Conservation (phyloP, 2,888 invertebrate genomes). For the Polymixis flavicincta region DNA sequence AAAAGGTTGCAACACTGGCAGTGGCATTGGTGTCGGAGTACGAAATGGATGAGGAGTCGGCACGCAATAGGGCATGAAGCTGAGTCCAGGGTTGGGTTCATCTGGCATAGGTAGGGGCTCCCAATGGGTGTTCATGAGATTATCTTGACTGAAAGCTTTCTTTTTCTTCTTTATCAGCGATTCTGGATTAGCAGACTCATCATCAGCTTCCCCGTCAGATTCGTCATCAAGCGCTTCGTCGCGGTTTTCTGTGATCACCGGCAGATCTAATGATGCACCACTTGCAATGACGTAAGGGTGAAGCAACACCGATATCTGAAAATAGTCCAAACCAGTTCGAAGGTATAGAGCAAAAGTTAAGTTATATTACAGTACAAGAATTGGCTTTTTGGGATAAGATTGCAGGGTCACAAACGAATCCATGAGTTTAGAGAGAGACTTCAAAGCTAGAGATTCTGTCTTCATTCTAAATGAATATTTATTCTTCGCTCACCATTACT, state of each 20-base stretch:
- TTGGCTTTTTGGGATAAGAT: neutral
- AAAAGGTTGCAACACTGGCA: constrained; percentile 33
- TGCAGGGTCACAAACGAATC: neutral
- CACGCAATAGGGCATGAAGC: constrained; percentile 48
- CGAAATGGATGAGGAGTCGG: constrained; percentile 69
- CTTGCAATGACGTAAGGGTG: constrained; percentile 81
- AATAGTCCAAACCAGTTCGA: constrained; percentile 4
- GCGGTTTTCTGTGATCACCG: constrained; percentile 80
- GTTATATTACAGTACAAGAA: neutral
- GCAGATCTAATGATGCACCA: constrained; percentile 82
- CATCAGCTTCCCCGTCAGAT: constrained; percentile 54
- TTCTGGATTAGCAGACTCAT: constrained; percentile 45
- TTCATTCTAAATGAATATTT: neutral
- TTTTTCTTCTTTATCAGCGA: constrained; percentile 61
- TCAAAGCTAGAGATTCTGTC: too few relatives aligned
- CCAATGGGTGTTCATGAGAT: constrained; percentile 64
- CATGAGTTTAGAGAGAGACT: neutral
- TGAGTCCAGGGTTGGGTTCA: constrained; percentile 40
- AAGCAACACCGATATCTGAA: constrained; percentile 83
- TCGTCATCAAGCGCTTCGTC: constrained; percentile 76
- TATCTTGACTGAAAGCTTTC: constrained; percentile 78
- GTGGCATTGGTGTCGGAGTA: constrained; percentile 55
- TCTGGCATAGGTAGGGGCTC: constrained; percentile 36
- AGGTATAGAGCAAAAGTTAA: neutral
- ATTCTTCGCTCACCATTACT: neutral